Evolutionary conservation across 2,797 vertebrate genomes (phyloP), one percentile per base, ranked within the genome.

Genomic region (Brachyrhaphis roseni): DNA sequence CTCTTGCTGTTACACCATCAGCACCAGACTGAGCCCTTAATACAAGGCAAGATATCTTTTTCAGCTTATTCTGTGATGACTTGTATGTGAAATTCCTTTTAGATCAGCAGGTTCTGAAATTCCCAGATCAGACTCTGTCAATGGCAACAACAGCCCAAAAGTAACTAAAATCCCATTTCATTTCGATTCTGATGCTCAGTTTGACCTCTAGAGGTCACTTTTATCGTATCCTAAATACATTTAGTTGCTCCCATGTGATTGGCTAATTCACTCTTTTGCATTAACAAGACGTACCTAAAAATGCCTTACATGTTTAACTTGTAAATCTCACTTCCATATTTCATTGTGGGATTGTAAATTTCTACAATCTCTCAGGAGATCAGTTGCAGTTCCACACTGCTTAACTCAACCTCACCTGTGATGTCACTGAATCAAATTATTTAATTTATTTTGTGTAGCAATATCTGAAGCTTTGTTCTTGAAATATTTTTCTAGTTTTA

Each of bases 381-480:
- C 72, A 53, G 39, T 74, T 66, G 45, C 20, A 20, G 15, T 78
- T 76, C 47, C 72, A 76, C 41, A 72, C 43, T 46, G 64, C 71
- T 51, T 28, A 82, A 76, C 62, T 49, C 51, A 28, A 39, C 87
- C 77, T 80, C 81, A 75, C 26, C 79, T 72, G 66, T 85, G 75
- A 43, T 81, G 72, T 70, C 76, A 84, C 89, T 87, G 87, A 86
- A 91, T 89, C 76, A 86, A 87, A 78, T 59, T 45, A 76, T 70
- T 45, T 28, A 77, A 86, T 72, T 81, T 80, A 16, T 90, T 91
- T 88, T 87, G 72, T 82, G 78, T 84, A 26, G 82, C 66, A 76
- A 78, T 53, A 53, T 64, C 72, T 66, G 66, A 11, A 66, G 18
- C 8, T 41, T 62, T 64, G 36, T 8, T 34, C 8, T 13, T 39